Evolutionary conservation across 2,888 invertebrate species (phyloP), one percentile per base, ranked within the genome.

Genomic region (Agapetus fuscipes): DNA sequence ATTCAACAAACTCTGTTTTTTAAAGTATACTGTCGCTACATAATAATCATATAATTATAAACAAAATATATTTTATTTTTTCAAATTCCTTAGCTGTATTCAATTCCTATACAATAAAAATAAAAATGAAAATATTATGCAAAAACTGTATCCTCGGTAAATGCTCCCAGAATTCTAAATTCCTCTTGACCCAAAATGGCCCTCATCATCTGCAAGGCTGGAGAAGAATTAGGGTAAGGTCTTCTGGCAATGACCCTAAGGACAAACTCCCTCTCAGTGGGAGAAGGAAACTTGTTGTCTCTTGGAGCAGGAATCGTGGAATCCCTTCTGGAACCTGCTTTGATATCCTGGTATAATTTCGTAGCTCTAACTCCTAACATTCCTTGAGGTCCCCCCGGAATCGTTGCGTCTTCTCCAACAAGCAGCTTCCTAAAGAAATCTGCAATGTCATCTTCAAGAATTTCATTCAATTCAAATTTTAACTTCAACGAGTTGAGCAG

Each of bases 101-200:
- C n/a, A n/a, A n/a, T n/a, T n/a, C n/a, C n/a, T n/a, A n/a, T n/a
- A n/a, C n/a, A n/a, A n/a, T n/a, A n/a, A n/a, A n/a, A n/a, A 20
- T 20, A 30, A 16, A 33, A 34, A 35, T 9, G 10, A 20, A 25
- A 20, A n/a, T 13, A 25, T 59, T 58, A 73, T 52, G 68, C 64
- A 56, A 85, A 86, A 33, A 77, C 74, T 1, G 80, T 81, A 54
- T 85, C 85, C 50, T 81, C 77, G 1, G 83, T 77, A 56, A 87
- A 87, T n/a, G 84, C 84, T 3, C 85, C 86, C 38, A 80, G 80
- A 31, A 88, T 59, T 47, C 84, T 64, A 53, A 84, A 76, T 46
- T 80, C 76, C 34, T 81, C 77, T 27, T 74, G 71, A 41, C 73
- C 73, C 10, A 87, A 59, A 46, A 81, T 72, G 10, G 80, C 83